Conservation (phyloP, 2,888 invertebrate species). For the Pseudococcus jackbeardsleyi region DNA sequence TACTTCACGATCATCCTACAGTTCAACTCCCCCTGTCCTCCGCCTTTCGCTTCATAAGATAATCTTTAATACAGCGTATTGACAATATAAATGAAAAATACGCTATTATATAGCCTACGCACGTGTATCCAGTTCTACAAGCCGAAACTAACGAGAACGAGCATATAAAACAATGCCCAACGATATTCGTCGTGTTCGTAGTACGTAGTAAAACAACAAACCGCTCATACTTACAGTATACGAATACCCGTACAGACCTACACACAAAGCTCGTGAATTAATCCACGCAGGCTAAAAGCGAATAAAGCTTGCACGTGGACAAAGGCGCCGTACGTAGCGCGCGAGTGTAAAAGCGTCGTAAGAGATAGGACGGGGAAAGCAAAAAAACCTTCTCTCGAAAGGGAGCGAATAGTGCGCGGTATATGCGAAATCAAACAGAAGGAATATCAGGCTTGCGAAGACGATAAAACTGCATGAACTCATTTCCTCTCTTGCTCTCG, state of each 20-base stretch:
- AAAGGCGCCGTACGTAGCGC: not conserved
- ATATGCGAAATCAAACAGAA: constrained; percentile 35
- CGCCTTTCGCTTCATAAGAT: not conserved
- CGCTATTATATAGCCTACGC: not conserved
- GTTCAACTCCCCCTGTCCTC: not conserved
- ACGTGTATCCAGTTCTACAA: not conserved
- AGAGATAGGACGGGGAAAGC: not conserved
- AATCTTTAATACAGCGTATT: not conserved
- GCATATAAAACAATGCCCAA: not conserved
- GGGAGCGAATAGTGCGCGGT: not conserved
- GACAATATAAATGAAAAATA: constrained; percentile 22
- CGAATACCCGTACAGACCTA: not conserved
- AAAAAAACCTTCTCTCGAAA: not conserved
- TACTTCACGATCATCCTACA: not conserved
- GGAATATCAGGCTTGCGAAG: constrained; percentile 35
- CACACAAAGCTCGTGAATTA: constrained; percentile 5
- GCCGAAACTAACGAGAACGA: not conserved
- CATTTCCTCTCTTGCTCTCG: not conserved
- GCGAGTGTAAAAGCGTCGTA: not conserved
- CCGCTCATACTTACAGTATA: not conserved
- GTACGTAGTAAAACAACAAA: not conserved
- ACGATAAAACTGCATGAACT: constrained; percentile 42
- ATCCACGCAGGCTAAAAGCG: constrained; percentile 21
- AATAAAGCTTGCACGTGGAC: constrained; percentile 43
- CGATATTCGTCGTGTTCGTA: not conserved